Base-by-base conservation (phyloP, 2,113 vertebrate genomes). In the Nothobranchius kuhntae region DNA sequence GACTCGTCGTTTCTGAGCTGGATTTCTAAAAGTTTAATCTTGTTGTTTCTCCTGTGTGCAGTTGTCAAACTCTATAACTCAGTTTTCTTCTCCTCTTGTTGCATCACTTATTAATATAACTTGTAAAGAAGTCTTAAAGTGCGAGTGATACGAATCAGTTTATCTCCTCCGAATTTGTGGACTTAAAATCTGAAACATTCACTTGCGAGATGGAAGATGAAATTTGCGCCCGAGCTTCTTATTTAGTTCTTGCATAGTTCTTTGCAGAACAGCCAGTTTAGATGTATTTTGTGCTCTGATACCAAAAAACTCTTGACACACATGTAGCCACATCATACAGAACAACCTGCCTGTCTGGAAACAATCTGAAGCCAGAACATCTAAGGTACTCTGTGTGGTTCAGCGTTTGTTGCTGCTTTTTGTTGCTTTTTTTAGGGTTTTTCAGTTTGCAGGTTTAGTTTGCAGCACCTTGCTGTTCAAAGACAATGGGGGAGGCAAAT, bases 371-470 rank as follows among this genome's bases (percentile, higher is more conserved):
- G 13, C 36, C 52, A 30, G 53, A 54, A 54, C 21, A 13, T 77
- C 17, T 57, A n/a, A 44, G 21, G 42, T 30, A 24, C 45, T 13
- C 7, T 66, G 47, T 56, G 63, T 68, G 45, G 65, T 53, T 69
- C 54, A 76, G 60, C 53, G 65, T 14, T 71, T 48, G n/a, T 74
- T 67, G 59, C 73, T 60, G 63, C 45, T 62, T 50, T 77, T 78
- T 81, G 68, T 68, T 78, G 61, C 77, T 51, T 66, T 70, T 55
- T 75, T 82, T 12, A 8, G 51, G 69, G 74, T 84, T 58, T 82
- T 84, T 67, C 50, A n/a, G 13, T 68, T 48, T 53, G 9, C 66
- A 53, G 53, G 59, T 61, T 17, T 48, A 15, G 51, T 82, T 85
- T 73, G 48, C 65, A 80, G 38, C 71, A 45, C 73, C 65, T 64